Percentiles rank a stretch among this genome's conserved stretches.
Evolutionary conservation across 2,113 vertebrate genomes (phyloP).

Genomic region (Oncorhynchus tshawytscha): DNA sequence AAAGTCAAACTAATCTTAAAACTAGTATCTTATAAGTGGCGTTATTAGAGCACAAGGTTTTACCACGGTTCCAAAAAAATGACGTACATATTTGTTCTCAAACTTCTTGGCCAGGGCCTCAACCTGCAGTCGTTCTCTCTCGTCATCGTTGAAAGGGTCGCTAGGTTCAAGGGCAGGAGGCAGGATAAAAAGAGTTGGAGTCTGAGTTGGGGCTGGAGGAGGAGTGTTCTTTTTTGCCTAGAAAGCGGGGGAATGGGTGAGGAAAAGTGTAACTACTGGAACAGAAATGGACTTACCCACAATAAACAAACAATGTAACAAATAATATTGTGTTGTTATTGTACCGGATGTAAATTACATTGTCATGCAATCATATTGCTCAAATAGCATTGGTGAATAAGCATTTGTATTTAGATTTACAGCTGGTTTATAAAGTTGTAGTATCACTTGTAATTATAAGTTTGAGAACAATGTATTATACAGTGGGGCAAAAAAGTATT

Average conservation of each 20-base stretch:
- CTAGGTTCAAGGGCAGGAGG: slow-evolving; percentile 53
- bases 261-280: slow-evolving; percentile 6
- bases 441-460: not conserved
- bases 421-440: not conserved
- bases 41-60: no score
- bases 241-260: not conserved
- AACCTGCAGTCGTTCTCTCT: slow-evolving; percentile 82
- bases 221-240: slow-evolving; percentile 58
- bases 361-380: not conserved
- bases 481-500: not conserved
- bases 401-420: no score
- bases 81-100: slow-evolving; percentile 97
- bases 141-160: slow-evolving; percentile 85
- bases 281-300: not conserved
- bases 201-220: slow-evolving; percentile 3
- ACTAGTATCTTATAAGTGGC: no score
- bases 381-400: not conserved
- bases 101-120: slow-evolving; percentile 93
- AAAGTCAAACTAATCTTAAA: no score
- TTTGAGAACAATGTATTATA: not conserved
- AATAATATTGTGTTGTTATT: not conserved
- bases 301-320: not conserved
- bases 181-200: slow-evolving; percentile 1
- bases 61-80: not conserved
- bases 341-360: not conserved